Evolutionary conservation across 2,797 vertebrate species (phyloP), one percentile per base, ranked within the genome.

Genomic region (Limnodromus scolopaceus): DNA sequence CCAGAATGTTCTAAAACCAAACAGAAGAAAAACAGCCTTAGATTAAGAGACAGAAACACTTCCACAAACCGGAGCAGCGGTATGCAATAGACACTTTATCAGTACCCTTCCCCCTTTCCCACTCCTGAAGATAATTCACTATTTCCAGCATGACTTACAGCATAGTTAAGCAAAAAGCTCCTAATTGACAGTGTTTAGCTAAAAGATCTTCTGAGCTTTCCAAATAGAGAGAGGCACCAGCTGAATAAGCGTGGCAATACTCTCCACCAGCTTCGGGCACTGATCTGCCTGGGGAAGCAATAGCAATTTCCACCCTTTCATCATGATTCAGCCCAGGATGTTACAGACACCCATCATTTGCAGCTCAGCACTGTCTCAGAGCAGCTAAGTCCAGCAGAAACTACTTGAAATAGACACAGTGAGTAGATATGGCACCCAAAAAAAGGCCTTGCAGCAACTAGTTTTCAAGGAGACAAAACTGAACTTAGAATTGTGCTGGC

Each of bases 1-100:
- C 98, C 96, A 98, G 90, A 43, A 98, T 87, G 11, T 98, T 98
- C 98, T 98, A 85, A 86, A 96, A 92, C 8, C 70, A 49, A 82
- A 80, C 13, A 94, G 55, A 57, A 92, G 36, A 60, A 38, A 74
- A 41, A 11, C 6, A 69, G n/a, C 45, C 30, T n/a, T 24, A 45
- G 16, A 17, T 30, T 48, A 75, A 58, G 36, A 65, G n/a, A 68
- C 6, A 69, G 19, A 49, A 78, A 46, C 34, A 43, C 10, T 87
- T 30, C 6, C 23, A 36, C 27, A 60, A 68, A 30, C 13, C 30
- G 34, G 20, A 32, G 48, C 16, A 72, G 16, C 6, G 54, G 16
- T 16, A 46, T 6, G 16, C 10, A 71, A 32, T 0, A 55, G 9
- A 36, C 15, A 19, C 6, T 34, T 70, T 1, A 53, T 24, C 20